These are phyloP conservation scores for Erebia ligea DNA, from an alignment of 2,888 invertebrate genomes.

Conservation along the genomic window DNA sequence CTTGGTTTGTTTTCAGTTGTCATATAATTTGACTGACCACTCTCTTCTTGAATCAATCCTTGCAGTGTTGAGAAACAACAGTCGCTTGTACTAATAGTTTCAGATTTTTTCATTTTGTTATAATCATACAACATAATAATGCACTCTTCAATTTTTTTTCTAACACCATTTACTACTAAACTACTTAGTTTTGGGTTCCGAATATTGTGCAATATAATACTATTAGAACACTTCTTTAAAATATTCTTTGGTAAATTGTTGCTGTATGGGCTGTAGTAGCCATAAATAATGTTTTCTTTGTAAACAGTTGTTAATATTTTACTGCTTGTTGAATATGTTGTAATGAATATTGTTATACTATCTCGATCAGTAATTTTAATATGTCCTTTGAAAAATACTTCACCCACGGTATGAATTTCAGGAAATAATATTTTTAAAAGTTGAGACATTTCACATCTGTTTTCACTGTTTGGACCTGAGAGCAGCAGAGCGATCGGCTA, in stretches of 20 bases:
- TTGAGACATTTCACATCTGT: conserved; percentile 38
- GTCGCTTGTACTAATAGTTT: conserved; percentile 54
- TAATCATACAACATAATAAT: conserved; percentile 68
- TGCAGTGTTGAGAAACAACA: conserved; percentile 61
- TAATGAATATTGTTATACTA: conserved; percentile 57
- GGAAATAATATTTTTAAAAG: conserved; percentile 59
- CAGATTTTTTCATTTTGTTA: conserved; percentile 61
- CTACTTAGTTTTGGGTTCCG: conserved; percentile 47
- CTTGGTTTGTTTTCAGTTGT: conserved; percentile 37
- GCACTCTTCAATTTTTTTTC: conserved; percentile 49
- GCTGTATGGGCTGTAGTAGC: conserved; percentile 46
- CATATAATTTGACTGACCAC: conserved; percentile 34
- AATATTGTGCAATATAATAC: conserved; percentile 48
- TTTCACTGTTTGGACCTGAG: no score
- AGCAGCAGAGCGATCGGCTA: no score
- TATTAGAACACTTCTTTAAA: conserved; percentile 42
- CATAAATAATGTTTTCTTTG: conserved; percentile 52
- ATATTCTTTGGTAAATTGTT: conserved; percentile 35
- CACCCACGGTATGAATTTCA: conserved; percentile 43
- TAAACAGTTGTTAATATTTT: conserved; percentile 38
- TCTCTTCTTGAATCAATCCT: conserved; percentile 53
- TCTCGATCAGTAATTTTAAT: conserved; percentile 45
- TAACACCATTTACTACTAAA: conserved; percentile 53
- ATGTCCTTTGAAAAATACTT: conserved; percentile 60
- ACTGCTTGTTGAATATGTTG: conserved; percentile 49